These are phyloP conservation scores for Erebia epiphron DNA, from an alignment of 2,888 invertebrate species.

Conservation along the genomic window DNA sequence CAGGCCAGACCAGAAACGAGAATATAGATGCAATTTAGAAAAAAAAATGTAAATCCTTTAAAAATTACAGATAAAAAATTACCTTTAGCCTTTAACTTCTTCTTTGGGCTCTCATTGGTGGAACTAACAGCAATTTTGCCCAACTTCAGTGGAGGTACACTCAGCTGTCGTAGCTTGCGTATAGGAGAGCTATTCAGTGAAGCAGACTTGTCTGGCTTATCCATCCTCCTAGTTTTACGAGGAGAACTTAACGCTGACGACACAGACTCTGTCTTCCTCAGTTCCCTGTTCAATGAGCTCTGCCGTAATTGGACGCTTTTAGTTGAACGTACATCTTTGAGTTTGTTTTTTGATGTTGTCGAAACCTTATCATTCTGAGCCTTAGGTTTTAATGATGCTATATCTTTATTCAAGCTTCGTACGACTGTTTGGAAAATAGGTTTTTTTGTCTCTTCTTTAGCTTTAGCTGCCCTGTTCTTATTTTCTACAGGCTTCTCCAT, in stretches of 20 bases:
- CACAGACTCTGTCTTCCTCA: constrained; percentile 63
- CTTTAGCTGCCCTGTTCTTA: constrained; percentile 56
- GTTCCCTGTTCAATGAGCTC: constrained; percentile 70
- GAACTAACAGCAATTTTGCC: constrained; percentile 61
- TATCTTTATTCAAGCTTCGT: constrained; percentile 50
- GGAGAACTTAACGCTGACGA: constrained; percentile 72
- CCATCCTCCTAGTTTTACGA: constrained; percentile 73
- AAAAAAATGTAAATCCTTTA: too few species aligned
- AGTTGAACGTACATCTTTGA: constrained; percentile 65
- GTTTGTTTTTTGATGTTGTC: constrained; percentile 58
- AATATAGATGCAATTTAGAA: background rate
- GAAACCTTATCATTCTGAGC: constrained; percentile 63
- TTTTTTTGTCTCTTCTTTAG: constrained; percentile 66
- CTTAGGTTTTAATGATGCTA: constrained; percentile 54
- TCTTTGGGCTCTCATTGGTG: constrained; percentile 70
- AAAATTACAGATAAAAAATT: background rate
- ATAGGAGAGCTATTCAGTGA: constrained; percentile 77
- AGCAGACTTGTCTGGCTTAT: constrained; percentile 74
- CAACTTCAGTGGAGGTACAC: constrained; percentile 60
- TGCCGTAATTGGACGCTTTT: constrained; percentile 69
- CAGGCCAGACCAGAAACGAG: too few species aligned
- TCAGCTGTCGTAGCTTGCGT: constrained; percentile 74
- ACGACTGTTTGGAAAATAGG: constrained; percentile 78
- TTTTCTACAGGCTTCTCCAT: constrained; percentile 70
- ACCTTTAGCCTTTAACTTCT: constrained; percentile 61